phyloP scores from a whole-genome alignment of 1,140 invertebrate genomes.

The Drosophila setifemur region DNA sequence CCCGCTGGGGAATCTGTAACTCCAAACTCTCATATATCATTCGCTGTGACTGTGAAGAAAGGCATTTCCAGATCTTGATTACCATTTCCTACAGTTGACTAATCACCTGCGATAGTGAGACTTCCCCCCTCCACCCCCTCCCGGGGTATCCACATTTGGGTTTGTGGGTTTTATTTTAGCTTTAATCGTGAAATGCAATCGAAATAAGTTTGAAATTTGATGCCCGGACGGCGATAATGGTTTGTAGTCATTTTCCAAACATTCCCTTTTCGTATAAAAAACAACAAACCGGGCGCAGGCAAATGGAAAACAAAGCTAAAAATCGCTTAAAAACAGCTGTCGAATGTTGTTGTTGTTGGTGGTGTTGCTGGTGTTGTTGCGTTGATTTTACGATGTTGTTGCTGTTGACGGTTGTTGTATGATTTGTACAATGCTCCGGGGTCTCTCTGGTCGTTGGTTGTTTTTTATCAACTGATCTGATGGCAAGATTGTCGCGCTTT shows the following conservation, averaged over 20 bases:
- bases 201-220: slow-evolving; percentile 65
- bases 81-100: slow-evolving; percentile 17
- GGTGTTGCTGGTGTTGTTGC: too few relatives aligned
- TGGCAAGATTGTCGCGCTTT: slow-evolving; percentile 80
- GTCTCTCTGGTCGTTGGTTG: slow-evolving; percentile 29
- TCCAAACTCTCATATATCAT: slow-evolving; percentile 2
- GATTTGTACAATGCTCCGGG: slow-evolving; percentile 71
- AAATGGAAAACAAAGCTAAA: slow-evolving; percentile 37
- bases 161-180: slow-evolving; percentile 14
- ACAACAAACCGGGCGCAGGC: slow-evolving; percentile 13
- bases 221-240: slow-evolving; percentile 62
- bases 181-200: slow-evolving; percentile 66
- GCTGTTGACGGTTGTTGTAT: slow-evolving; percentile 52
- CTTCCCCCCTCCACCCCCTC: background rate
- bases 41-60: background rate
- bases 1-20: background rate
- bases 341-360: slow-evolving; percentile 36
- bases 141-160: slow-evolving; percentile 4
- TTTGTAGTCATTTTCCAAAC: slow-evolving; percentile 73
- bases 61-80: slow-evolving; percentile 23
- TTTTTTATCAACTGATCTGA: slow-evolving; percentile 77
- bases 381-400: slow-evolving; percentile 32
- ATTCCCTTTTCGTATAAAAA: slow-evolving; percentile 33
- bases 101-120: slow-evolving; percentile 27
- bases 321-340: slow-evolving; percentile 60